Evolutionary conservation across 1,140 invertebrate genomes (phyloP), one percentile per base, ranked within the genome.

Genomic region (Caenorhabditis inopinata): DNA sequence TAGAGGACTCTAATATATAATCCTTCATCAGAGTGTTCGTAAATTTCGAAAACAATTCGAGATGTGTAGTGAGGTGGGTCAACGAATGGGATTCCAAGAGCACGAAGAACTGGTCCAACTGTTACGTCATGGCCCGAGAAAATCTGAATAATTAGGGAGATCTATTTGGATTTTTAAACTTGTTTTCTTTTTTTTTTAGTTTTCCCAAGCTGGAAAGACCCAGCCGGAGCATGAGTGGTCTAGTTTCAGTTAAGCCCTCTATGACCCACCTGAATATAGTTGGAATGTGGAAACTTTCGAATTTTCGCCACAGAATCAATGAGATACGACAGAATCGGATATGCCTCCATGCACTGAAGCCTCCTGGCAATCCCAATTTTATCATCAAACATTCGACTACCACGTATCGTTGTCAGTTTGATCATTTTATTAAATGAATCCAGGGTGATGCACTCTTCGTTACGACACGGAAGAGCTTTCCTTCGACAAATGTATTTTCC

Each of bases 121-220:
- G 75, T 77, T 6, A 51, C 51, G n/a, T 81, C 79, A 42, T 81
- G 79, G 2, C 74, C 79, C 6, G 79, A 81, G 45, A 76, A 58
- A 32, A 81, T 58, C 79, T 76, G 35, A 79, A 21, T 9, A n/a
- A n/a, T n/a, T n/a, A n/a, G n/a, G n/a, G n/a, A n/a, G n/a, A n/a
- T n/a, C n/a, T n/a, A n/a, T n/a, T n/a, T n/a, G n/a, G n/a, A n/a
- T n/a, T n/a, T n/a, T n/a, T n/a, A n/a, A n/a, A n/a, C n/a, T n/a
- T n/a, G n/a, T n/a, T n/a, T n/a, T n/a, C n/a, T n/a, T n/a, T n/a
- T n/a, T n/a, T n/a, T n/a, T n/a, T n/a, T n/a, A n/a, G n/a, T n/a
- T n/a, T n/a, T n/a, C n/a, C n/a, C n/a, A n/a, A n/a, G n/a, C n/a
- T n/a, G n/a, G n/a, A n/a, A n/a, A n/a, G n/a, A n/a, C n/a, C n/a